These are phyloP conservation scores for Microctenopoma lineatum DNA, from an alignment of 2,797 vertebrate species.

Conservation along the genomic window DNA sequence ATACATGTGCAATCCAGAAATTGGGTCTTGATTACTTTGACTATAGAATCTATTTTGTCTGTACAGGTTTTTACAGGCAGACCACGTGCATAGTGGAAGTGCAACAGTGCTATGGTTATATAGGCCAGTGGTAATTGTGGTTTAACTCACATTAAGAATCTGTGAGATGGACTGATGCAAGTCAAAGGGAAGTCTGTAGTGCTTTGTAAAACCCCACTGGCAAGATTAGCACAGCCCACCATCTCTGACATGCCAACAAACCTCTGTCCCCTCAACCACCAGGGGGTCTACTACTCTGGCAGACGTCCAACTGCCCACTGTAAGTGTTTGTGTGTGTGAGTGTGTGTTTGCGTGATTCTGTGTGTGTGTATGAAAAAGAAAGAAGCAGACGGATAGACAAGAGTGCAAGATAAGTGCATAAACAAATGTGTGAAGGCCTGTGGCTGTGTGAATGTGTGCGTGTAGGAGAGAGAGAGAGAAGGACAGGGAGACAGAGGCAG, in stretches of 20 bases:
- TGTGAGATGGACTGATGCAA: constrained; percentile 53
- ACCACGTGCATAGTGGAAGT: not conserved
- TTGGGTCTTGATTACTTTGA: constrained; percentile 16
- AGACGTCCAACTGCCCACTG: constrained; percentile 60
- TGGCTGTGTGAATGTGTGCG: constrained; percentile 47
- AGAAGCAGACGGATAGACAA: constrained; percentile 66
- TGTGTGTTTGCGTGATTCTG: constrained; percentile 21
- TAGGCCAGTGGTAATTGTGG: constrained; percentile 39
- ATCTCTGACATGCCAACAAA: constrained; percentile 69
- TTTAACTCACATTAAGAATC: constrained; percentile 54
- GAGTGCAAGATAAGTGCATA: constrained; percentile 66
- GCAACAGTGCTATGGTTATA: not conserved
- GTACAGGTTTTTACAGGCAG: constrained; percentile 10
- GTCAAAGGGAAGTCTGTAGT: constrained; percentile 57
- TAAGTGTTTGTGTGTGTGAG: constrained; percentile 19
- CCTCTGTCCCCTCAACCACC: constrained; percentile 67
- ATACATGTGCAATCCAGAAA: constrained; percentile 36
- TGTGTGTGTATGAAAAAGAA: constrained; percentile 61
- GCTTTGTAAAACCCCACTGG: constrained; percentile 67
- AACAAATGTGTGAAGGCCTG: constrained; percentile 68
- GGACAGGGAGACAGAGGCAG: constrained; percentile 25
- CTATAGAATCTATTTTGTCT: constrained; percentile 5
- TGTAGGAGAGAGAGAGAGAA: constrained; percentile 10
- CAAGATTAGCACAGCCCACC: constrained; percentile 63
- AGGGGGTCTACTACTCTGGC: constrained; percentile 65